Evolutionary conservation across 2,888 invertebrate genomes (phyloP).

Genomic region (Calliphora vomitoria): DNA sequence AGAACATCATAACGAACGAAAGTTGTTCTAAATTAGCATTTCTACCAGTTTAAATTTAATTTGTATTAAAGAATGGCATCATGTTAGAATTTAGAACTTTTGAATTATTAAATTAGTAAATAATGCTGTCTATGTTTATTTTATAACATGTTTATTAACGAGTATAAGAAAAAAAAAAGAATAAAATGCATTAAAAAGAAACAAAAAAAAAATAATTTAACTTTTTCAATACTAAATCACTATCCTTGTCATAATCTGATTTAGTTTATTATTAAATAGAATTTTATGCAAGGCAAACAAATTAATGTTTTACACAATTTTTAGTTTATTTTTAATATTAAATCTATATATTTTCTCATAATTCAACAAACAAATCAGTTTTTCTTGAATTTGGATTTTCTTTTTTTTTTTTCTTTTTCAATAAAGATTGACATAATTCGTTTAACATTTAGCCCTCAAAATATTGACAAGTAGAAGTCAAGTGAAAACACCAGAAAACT

Average conservation of each 20-base stretch:
- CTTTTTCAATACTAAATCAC: too few relatives aligned
- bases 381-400: not conserved
- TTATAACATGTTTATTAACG: too few relatives aligned
- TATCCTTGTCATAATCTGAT: too few relatives aligned
- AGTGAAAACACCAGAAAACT: slow-evolving; percentile 50
- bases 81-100: not conserved
- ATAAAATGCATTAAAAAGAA: too few relatives aligned
- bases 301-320: not conserved
- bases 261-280: not conserved
- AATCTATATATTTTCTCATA: not conserved
- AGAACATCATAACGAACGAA: not conserved
- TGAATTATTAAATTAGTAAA: not conserved
- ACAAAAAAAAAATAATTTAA: too few relatives aligned
- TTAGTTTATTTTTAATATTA: slow-evolving; percentile 14
- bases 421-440: slow-evolving; percentile 37
- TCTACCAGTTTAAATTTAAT: not conserved
- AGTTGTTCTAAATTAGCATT: slow-evolving; percentile 12
- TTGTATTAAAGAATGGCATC: not conserved
- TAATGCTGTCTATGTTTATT: not conserved
- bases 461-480: slow-evolving; percentile 39
- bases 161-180: too few relatives aligned
- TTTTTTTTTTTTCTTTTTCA: too few relatives aligned
- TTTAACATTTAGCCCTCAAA: slow-evolving; percentile 55
- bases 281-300: not conserved
- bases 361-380: slow-evolving; percentile 17